Base-by-base conservation (phyloP, 2,888 invertebrate genomes). In the Caenorhabditis sp. region DNA sequence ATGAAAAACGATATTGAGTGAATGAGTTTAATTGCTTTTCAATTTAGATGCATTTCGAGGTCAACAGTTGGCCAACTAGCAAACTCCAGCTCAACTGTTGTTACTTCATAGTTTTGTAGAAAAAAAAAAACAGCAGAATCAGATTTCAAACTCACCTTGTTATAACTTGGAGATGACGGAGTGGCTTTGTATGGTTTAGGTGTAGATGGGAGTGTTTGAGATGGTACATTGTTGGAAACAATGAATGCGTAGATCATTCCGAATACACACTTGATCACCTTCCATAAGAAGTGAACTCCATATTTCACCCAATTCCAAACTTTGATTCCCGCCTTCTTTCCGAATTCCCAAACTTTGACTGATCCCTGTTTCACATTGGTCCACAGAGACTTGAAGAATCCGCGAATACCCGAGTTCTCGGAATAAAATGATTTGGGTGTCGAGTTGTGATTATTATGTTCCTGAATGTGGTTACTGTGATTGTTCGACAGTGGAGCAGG, bases 151-250 rank as follows among this genome's bases (percentile, higher is more conserved):
- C 54, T 44, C 5, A 77, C 82, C 56, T 84, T 84, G 51, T 84
- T 84, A 56, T 84, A 84, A 72, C 35, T 64, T 12, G 84, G 84
- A 0, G 84, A 80, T 0, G 77, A 68, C 12, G 80, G 73, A 14
- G 70, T 74, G 2, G 77, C 58, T 14, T 70, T 68, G 44, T 75
- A 85, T 35, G 85, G 85, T 76, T 83, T 85, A 8, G 85, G 85
- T 3, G 85, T 85, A 12, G 85, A 80, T n/a, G 85, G 85, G n/a
- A 85, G 69, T n/a, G 85, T 58, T 59, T 85, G 75, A 7, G 76
- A 75, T n/a, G 85, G 85, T 44, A 85, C 76, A 64, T 77, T 73
- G 35, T 61, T 68, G 10, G 73, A 76, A 14, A 83, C 80, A 49
- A 82, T 64, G 44, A 82, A 77, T 14, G 82, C 77, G 38, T 77